These are phyloP conservation scores for Sebastes schlegelii DNA, from an alignment of 2,113 vertebrate species.

Conservation along the genomic window DNA sequence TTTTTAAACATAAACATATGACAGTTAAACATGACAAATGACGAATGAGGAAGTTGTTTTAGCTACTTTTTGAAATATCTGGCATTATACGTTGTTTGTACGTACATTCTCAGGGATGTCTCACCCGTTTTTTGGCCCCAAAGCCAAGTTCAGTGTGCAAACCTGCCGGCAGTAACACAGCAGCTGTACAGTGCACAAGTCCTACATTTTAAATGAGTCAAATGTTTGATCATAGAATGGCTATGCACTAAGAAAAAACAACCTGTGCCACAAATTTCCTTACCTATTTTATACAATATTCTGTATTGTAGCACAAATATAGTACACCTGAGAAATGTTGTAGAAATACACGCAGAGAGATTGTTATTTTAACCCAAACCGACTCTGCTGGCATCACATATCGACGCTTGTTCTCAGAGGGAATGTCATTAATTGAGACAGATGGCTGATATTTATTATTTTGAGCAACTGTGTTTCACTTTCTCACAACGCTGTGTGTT, in stretches of 20 bases:
- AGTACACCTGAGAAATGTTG: background rate
- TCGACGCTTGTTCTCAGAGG: background rate
- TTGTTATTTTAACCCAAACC: background rate
- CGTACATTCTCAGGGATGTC: background rate
- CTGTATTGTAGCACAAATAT: too few relatives aligned
- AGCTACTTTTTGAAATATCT: background rate
- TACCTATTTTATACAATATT: background rate
- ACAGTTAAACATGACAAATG: conserved; percentile 3
- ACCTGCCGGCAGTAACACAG: background rate
- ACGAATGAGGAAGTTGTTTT: background rate
- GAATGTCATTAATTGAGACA: background rate
- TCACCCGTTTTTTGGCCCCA: background rate
- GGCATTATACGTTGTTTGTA: conserved; percentile 7
- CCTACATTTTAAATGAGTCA: conserved; percentile 28
- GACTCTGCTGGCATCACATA: background rate
- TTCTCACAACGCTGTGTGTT: background rate
- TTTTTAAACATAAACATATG: conserved; percentile 1
- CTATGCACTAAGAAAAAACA: background rate
- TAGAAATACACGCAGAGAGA: background rate
- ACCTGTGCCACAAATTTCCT: background rate
- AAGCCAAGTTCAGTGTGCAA: background rate
- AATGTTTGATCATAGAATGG: conserved; percentile 11
- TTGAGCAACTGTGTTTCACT: background rate
- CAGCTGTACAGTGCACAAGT: background rate
- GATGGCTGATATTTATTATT: background rate